Evolutionary conservation across 2,888 invertebrate species (phyloP), one percentile per base, ranked within the genome.

Genomic region (Noctua janthe): DNA sequence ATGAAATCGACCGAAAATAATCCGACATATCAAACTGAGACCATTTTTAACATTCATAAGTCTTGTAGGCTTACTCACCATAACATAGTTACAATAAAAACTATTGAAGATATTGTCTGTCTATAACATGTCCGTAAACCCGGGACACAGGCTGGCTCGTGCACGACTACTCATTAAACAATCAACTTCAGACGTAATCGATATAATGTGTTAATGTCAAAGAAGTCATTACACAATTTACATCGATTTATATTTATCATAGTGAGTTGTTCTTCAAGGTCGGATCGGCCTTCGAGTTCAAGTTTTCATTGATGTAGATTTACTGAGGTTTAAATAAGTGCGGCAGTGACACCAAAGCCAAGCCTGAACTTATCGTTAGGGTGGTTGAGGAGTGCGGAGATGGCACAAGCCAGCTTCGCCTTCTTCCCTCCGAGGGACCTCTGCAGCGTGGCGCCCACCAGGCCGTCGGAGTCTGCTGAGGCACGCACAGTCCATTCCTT

Each of bases 301-400:
- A 47, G 17, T 59, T n/a, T 49, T 56, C 20, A 29, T 62, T 81
- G n/a, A 71, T 72, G 66, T 43, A 72, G 15, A 72, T 69, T 64
- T 7, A 54, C 62, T 71, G 23, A 39, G 43, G 20, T 81, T 84
- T 92, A 95, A 76, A 94, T 88, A 76, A 96, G 94, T 76, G 95
- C 92, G 35, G 96, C 97, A 13, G 95, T 97, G 70, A 97, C 86
- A 6, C 96, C 95, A 79, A 97, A 96, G 0, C 97, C 97, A 0
- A 97, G 95, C 59, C 96, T 91, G 87, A 97, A 97, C 90, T 97
- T 97, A 85, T 97, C 93, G 84, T 97, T 97, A n/a, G 96, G 96
- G 74, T 97, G 97, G 87, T 97, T 97, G 74, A 97, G 94, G 1
- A 97, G 94, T 0, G 96, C 97, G 3, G 97, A 97, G 71, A 97